These are phyloP conservation scores for Falcunculus frontatus DNA, from an alignment of 2,113 vertebrate species.

Conservation along the genomic window DNA sequence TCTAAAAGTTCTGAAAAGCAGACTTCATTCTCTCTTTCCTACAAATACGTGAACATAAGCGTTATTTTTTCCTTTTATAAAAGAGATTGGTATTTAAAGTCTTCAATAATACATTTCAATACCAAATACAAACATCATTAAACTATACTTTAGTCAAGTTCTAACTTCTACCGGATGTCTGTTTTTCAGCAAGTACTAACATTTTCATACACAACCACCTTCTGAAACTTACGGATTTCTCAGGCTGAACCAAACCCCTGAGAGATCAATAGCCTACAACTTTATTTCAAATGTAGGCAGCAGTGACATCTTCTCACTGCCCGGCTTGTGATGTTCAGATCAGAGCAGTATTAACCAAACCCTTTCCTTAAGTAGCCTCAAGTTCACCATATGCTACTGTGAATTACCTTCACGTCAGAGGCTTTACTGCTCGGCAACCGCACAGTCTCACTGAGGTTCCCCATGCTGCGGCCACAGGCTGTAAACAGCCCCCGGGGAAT, in stretches of 20 bases:
- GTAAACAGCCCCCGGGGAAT: not conserved
- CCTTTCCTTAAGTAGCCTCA: not conserved
- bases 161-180: not conserved
- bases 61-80: not conserved
- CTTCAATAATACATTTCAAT: not conserved
- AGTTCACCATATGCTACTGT: not conserved
- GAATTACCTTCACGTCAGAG: not conserved
- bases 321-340: accelerated
- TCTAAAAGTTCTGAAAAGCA: not conserved
- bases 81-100: not conserved
- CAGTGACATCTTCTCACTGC: not conserved
- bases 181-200: not conserved
- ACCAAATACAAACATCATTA: not conserved
- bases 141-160: not conserved
- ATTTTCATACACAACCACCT: not conserved
- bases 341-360: not conserved
- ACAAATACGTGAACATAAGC: not conserved
- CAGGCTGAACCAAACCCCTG: not conserved
- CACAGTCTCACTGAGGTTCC: not conserved
- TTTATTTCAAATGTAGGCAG: not conserved
- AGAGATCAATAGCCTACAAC: not conserved
- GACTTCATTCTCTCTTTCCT: not conserved
- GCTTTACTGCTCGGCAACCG: not conserved
- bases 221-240: not conserved
- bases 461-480: not conserved